These are phyloP conservation scores for Colletes gigas DNA, from an alignment of 1,140 invertebrate species.

Conservation along the genomic window DNA sequence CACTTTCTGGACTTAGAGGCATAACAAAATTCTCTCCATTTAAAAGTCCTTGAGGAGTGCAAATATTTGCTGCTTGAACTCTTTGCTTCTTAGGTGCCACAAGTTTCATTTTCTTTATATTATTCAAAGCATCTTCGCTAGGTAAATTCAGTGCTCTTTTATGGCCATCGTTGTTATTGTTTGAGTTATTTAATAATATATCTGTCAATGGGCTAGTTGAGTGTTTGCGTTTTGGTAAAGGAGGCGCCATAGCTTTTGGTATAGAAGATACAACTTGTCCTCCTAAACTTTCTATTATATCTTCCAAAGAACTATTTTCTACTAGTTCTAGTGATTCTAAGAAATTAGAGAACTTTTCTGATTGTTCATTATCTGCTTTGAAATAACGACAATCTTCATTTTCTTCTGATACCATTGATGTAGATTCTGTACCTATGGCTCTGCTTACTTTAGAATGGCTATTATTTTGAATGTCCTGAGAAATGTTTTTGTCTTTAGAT, in stretches of 20 bases:
- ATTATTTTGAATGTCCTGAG: not conserved
- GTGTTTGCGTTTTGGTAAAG: slow-evolving; percentile 69
- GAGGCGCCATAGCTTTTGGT: slow-evolving; percentile 69
- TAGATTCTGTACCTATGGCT: slow-evolving; percentile 9
- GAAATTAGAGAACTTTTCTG: slow-evolving; percentile 66
- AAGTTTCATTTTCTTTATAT: slow-evolving; percentile 70
- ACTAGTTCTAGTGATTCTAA: slow-evolving; percentile 54
- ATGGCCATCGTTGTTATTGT: slow-evolving; percentile 75
- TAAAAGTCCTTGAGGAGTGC: slow-evolving; percentile 59
- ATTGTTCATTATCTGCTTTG: slow-evolving; percentile 61
- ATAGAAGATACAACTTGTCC: slow-evolving; percentile 58
- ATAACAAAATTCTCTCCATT: slow-evolving; percentile 78
- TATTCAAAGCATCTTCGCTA: slow-evolving; percentile 54
- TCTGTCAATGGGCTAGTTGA: slow-evolving; percentile 73
- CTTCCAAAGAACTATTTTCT: slow-evolving; percentile 55
- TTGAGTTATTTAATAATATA: slow-evolving; percentile 72
- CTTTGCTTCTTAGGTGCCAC: slow-evolving; percentile 70
- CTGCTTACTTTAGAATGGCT: slow-evolving; percentile 8
- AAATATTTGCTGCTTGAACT: slow-evolving; percentile 46
- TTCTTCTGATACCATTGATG: slow-evolving; percentile 39
- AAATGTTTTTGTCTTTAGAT: not conserved
- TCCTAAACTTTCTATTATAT: slow-evolving; percentile 67
- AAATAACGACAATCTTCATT: slow-evolving; percentile 71
- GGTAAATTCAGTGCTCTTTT: slow-evolving; percentile 50
- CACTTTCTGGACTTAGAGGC: slow-evolving; percentile 79